phyloP scores from a whole-genome alignment of 2,888 invertebrate species.

The Sussaba pulchella region DNA sequence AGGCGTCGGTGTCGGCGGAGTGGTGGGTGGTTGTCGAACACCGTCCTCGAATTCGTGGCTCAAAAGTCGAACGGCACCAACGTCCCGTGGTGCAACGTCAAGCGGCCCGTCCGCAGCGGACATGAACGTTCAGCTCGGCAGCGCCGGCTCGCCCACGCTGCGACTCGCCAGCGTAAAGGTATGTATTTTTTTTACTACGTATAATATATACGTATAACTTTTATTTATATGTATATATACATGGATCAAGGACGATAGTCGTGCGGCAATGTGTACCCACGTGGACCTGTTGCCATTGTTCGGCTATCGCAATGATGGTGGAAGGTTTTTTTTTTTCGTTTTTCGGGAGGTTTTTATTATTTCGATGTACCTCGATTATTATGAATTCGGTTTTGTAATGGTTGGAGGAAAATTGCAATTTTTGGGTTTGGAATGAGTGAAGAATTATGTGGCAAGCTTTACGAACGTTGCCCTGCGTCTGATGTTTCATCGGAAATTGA shows the following conservation, averaged over 20 bases:
- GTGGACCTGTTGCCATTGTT: conserved; percentile 1
- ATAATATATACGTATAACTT: not conserved
- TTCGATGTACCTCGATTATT: no score
- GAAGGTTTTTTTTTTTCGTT: no score
- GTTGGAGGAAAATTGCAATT: no score
- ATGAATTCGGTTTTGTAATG: no score
- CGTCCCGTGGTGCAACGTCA: conserved; percentile 77
- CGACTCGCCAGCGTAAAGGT: conserved; percentile 84
- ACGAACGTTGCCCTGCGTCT: no score
- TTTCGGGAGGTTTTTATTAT: no score
- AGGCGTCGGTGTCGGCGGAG: conserved; percentile 68
- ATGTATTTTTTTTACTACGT: conserved; percentile 38
- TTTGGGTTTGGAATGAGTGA: no score
- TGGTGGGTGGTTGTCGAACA: conserved; percentile 74
- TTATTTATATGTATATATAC: not conserved
- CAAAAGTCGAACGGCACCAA: conserved; percentile 83
- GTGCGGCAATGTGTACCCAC: not conserved
- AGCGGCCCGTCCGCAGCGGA: conserved; percentile 82
- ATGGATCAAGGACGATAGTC: no score
- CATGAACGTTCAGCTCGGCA: conserved; percentile 86
- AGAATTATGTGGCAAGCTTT: no score
- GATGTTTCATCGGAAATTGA: no score
- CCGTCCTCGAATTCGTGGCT: conserved; percentile 81
- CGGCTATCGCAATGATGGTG: no score
- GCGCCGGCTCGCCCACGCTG: conserved; percentile 85